Conservation (phyloP, 1,140 invertebrate genomes). For the Parapsyche elsis region DNA sequence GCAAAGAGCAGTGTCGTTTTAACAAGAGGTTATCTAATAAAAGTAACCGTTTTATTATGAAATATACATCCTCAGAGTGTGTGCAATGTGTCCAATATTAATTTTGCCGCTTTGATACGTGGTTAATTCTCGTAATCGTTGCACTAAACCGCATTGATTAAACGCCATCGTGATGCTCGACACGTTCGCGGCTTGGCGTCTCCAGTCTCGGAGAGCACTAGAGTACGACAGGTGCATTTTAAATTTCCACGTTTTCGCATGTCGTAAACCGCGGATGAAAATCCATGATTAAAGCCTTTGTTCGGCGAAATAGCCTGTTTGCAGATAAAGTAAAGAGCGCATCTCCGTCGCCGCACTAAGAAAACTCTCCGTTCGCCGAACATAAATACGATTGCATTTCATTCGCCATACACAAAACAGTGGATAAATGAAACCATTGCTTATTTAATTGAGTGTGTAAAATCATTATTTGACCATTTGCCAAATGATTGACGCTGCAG, state of each 20-base stretch:
- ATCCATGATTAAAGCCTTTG: constrained; percentile 18
- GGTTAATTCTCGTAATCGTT: neutral
- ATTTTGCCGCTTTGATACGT: neutral
- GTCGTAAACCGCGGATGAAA: neutral
- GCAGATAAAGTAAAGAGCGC: neutral
- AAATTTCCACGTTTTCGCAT: constrained; percentile 4
- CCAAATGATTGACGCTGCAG: too few species aligned
- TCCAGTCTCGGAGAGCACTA: neutral
- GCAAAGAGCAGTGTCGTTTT: constrained; percentile 46
- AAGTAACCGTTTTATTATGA: too few species aligned
- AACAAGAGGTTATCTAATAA: constrained; percentile 10
- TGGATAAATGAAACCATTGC: too few species aligned
- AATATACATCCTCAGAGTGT: too few species aligned
- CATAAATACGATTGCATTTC: neutral
- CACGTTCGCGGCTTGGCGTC: neutral
- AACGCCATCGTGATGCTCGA: neutral
- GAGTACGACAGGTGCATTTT: constrained; percentile 19
- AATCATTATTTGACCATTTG: too few species aligned
- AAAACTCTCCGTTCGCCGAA: neutral
- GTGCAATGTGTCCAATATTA: too few species aligned
- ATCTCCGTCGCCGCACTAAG: neutral
- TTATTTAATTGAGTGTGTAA: too few species aligned
- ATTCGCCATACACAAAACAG: neutral
- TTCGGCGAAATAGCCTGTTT: constrained; percentile 12
- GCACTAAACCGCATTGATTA: constrained; percentile 10